phyloP scores from a whole-genome alignment of 2,113 vertebrate species.

The Lampris incognitus region DNA sequence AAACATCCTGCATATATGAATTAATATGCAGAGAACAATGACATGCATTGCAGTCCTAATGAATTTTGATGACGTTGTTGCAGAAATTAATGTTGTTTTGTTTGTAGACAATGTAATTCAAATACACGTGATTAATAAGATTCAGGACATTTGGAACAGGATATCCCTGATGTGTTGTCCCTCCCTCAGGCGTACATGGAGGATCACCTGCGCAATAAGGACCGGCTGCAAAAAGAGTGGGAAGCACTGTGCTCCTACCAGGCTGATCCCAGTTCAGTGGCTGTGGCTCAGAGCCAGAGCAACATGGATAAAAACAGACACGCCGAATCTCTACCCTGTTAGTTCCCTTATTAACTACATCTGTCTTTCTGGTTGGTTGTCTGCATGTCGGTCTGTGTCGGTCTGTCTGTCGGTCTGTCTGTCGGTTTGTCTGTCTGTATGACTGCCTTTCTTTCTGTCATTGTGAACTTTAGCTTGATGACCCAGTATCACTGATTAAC shows the following conservation, averaged over 20 bases:
- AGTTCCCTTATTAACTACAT: slow-evolving; percentile 67
- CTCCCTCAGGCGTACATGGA: slow-evolving; percentile 93
- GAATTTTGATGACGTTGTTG: too few species aligned
- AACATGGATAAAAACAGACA: slow-evolving; percentile 95
- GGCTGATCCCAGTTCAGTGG: slow-evolving; percentile 90
- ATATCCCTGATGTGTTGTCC: not conserved
- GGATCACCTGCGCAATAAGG: slow-evolving; percentile 94
- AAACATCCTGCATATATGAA: too few species aligned
- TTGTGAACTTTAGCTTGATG: too few species aligned
- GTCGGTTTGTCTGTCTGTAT: not conserved
- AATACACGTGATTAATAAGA: not conserved
- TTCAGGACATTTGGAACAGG: not conserved
- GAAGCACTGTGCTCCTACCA: slow-evolving; percentile 95
- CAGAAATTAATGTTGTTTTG: too few species aligned
- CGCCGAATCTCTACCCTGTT: slow-evolving; percentile 91
- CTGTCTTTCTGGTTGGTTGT: not conserved
- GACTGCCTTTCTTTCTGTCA: too few species aligned
- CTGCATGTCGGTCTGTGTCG: not conserved
- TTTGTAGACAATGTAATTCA: not conserved
- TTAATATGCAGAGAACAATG: too few species aligned
- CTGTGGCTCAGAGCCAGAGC: slow-evolving; percentile 81
- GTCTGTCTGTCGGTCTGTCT: not conserved
- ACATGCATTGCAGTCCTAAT: too few species aligned
- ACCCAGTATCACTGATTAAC: too few species aligned
- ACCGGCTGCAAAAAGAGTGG: slow-evolving; percentile 96